These are phyloP conservation scores for Lithophane semibrunnea DNA, from an alignment of 2,888 invertebrate genomes.

Conservation along the genomic window DNA sequence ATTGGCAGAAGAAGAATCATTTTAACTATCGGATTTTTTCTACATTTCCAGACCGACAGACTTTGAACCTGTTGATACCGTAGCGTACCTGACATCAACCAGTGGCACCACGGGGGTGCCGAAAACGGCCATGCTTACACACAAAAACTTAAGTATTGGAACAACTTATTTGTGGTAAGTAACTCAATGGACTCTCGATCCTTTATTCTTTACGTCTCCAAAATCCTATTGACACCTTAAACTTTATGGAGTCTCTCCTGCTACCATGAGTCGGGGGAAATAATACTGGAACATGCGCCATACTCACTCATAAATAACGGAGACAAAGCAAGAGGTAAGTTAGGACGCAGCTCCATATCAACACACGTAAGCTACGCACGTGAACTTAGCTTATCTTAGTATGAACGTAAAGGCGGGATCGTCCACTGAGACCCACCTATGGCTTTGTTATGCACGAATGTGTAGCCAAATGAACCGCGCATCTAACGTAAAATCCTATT, in stretches of 20 bases:
- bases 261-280: background rate
- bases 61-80: constrained; percentile 76
- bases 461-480: too few relatives aligned
- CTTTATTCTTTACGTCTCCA: too few relatives aligned
- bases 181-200: background rate
- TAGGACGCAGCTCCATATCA: background rate
- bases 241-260: background rate
- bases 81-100: constrained; percentile 77
- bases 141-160: constrained; percentile 77
- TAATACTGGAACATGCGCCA: background rate
- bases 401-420: too few relatives aligned
- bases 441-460: too few relatives aligned
- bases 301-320: background rate
- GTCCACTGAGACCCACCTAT: too few relatives aligned
- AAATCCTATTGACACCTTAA: background rate
- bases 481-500: too few relatives aligned
- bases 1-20: background rate
- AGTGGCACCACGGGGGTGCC: constrained; percentile 85
- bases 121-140: constrained; percentile 79
- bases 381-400: too few relatives aligned
- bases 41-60: constrained; percentile 73
- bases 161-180: constrained; percentile 76
- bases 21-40: background rate
- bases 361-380: too few relatives aligned
- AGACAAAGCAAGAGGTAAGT: background rate